Evolutionary conservation across 2,888 invertebrate species (phyloP), one percentile per base, ranked within the genome.

Genomic region (Hecatera dysodea): DNA sequence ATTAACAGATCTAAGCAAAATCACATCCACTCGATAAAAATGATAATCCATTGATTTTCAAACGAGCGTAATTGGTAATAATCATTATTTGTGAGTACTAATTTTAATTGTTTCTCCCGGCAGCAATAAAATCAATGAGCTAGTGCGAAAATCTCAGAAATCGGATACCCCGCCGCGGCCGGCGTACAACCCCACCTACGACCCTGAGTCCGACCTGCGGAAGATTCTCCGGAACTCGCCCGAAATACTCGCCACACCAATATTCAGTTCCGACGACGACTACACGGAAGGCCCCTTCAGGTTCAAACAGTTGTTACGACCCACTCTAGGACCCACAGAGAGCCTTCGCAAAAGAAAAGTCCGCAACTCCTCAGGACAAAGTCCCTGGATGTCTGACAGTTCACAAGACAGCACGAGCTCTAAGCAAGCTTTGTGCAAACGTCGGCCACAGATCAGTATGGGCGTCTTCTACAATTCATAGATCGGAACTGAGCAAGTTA

Each of bases 291-390:
- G 97, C 0, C 97, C 97, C 0, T 97, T 97, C 89, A 96, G 97
- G 84, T 97, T 97, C 86, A 96, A 97, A 60, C 97, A 97, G 83
- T 89, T 97, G 19, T 89, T 97, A 5, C 92, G 97, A 77, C 97
- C 97, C 0, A 97, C 97, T 1, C 93, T 97, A 69, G 96, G 97
- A 2, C 97, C 97, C 0, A 97, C 97, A 0, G 97, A 97, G 81
- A 97, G 97, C 56, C 92, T 97, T 63, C 94, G 97, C 29, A 97
- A 97, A 86, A 93, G 97, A 24, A 97, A 97, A 90, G 97, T 96
- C 0, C 92, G 94, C 4, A 95, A 93, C 65, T 92, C 94, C 0
- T 90, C 94, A 3, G 92, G 93, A 44, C 93, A 94, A 83, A 93
- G 95, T 80, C 94, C 96, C 0, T 96, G 96, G 96, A 91, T 95